Percentiles rank a stretch among this genome's conserved stretches.
Evolutionary conservation across 2,888 invertebrate genomes (phyloP).

Genomic region (Drosophila vallismaia): DNA sequence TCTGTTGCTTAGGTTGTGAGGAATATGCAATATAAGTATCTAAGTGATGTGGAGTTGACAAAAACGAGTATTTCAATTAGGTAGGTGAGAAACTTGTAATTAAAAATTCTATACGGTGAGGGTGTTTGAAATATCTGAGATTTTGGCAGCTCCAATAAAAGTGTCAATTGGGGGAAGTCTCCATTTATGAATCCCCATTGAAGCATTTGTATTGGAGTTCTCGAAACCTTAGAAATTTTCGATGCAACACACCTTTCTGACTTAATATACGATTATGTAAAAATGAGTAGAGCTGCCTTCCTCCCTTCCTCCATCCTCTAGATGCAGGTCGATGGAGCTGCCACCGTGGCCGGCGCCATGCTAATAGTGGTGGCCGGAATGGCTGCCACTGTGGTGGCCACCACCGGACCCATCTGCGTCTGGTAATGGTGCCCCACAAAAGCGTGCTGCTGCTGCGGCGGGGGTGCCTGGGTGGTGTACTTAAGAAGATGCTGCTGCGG

Average conservation of each 20-base stretch:
- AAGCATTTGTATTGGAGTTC: neutral
- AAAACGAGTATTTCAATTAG: conserved; percentile 37
- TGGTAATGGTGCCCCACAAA: conserved; percentile 65
- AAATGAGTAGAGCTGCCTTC: conserved; percentile 24
- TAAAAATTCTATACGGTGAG: conserved; percentile 16
- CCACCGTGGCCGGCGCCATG: conserved; percentile 62
- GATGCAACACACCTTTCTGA: conserved; percentile 10
- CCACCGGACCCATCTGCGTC: conserved; percentile 60
- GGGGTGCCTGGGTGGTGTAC: conserved; percentile 57
- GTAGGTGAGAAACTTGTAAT: conserved; percentile 29
- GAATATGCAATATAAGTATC: conserved; percentile 30
- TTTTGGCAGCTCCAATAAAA: neutral
- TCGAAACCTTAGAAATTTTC: conserved; percentile 16
- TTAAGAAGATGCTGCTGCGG: conserved; percentile 69
- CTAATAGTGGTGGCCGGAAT: conserved; percentile 73
- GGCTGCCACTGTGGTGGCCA: conserved; percentile 69
- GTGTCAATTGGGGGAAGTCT: neutral
- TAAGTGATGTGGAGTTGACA: conserved; percentile 36
- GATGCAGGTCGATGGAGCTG: conserved; percentile 69
- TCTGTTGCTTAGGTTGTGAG: conserved; percentile 37
- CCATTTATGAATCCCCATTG: neutral
- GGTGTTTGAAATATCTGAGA: neutral
- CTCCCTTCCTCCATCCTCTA: conserved; percentile 33
- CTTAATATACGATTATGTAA: conserved; percentile 31
- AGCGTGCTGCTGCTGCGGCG: conserved; percentile 55